phyloP scores from a whole-genome alignment of 2,888 invertebrate genomes.

The Drosophila suboccidentalis region DNA sequence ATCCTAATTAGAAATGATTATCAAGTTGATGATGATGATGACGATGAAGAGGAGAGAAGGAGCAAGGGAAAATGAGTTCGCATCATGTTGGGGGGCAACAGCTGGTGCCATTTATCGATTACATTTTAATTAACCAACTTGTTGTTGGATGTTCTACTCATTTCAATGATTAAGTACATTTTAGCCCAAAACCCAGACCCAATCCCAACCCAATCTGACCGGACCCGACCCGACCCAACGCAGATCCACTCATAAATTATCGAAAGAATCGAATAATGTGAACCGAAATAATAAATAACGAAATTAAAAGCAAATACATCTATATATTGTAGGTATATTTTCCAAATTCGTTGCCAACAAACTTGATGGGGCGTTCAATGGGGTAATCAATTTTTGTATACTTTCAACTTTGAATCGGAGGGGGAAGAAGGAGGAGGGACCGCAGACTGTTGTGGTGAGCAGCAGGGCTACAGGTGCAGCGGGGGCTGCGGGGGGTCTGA shows the following conservation, averaged over 20 bases:
- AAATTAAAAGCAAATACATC: conserved; percentile 65
- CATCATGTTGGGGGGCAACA: conserved; percentile 55
- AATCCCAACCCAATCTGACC: conserved; percentile 2
- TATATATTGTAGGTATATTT: conserved; percentile 20
- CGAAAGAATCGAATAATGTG: conserved; percentile 51
- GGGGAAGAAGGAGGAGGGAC: conserved; percentile 20
- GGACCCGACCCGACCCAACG: conserved; percentile 13
- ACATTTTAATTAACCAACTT: conserved; percentile 74
- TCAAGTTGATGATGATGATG: background rate
- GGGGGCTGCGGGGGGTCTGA: conserved; percentile 52
- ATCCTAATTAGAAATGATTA: conserved; percentile 57
- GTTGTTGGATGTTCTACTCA: conserved; percentile 45
- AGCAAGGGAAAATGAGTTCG: conserved; percentile 14
- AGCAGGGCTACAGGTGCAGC: conserved; percentile 63
- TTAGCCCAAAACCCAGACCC: conserved; percentile 1
- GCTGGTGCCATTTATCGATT: conserved; percentile 66
- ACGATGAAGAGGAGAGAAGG: background rate
- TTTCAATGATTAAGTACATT: conserved; percentile 29
- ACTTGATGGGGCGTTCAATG: conserved; percentile 47
- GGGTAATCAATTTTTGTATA: conserved; percentile 44
- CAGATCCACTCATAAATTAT: conserved; percentile 59
- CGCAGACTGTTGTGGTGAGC: conserved; percentile 37
- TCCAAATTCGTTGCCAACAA: conserved; percentile 57
- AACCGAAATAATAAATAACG: conserved; percentile 61
- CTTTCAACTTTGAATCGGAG: conserved; percentile 55